Evolutionary conservation across 2,113 vertebrate genomes (phyloP).

Genomic region (Myiopsitta monachus): DNA sequence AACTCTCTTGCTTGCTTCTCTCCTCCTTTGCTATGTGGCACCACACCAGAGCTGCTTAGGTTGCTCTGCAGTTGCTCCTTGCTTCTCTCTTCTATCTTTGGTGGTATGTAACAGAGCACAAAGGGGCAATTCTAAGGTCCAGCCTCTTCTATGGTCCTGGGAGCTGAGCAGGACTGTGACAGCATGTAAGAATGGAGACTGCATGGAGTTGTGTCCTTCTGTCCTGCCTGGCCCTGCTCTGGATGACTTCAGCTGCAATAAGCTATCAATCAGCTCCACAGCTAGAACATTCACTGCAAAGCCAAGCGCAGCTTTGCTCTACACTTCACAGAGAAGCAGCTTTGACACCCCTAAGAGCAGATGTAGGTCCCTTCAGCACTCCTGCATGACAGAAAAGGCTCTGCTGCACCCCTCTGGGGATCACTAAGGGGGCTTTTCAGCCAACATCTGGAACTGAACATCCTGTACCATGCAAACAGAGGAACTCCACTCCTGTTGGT

Average conservation of each 20-base stretch:
- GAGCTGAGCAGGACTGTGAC: background rate
- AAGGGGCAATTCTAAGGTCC: background rate
- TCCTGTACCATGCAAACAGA: background rate
- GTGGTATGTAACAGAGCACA: background rate
- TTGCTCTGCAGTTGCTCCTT: background rate
- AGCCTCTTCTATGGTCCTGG: background rate
- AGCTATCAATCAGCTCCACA: background rate
- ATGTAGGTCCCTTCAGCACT: background rate
- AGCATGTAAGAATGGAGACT: accelerated
- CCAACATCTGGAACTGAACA: background rate
- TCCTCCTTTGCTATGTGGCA: accelerated
- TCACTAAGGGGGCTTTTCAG: background rate
- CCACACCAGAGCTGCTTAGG: background rate
- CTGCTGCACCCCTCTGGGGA: background rate
- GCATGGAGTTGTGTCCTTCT: background rate
- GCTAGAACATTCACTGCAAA: background rate
- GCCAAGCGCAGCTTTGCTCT: background rate
- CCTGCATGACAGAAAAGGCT: background rate
- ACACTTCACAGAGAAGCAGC: background rate
- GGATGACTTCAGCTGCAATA: background rate
- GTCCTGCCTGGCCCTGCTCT: background rate
- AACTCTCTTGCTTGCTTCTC: background rate
- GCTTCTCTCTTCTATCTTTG: background rate
- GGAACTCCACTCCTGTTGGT: background rate
- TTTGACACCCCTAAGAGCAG: background rate